Conservation (phyloP, 2,113 vertebrate species). For the Alligator sinensis region DNA sequence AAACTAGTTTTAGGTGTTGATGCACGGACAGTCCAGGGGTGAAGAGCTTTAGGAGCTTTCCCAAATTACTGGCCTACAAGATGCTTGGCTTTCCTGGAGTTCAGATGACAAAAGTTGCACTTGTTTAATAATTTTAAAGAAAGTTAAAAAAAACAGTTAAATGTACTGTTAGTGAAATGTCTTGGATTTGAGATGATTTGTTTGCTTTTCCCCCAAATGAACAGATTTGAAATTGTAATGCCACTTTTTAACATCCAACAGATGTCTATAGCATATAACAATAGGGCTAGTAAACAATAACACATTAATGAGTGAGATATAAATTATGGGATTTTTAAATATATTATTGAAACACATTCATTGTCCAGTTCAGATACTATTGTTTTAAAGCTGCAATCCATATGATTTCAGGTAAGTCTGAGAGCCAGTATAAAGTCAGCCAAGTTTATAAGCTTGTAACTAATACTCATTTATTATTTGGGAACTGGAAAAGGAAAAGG, state of each 20-base stretch:
- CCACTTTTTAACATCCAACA: neutral
- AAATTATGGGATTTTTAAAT: neutral
- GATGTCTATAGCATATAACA: neutral
- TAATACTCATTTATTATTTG: neutral
- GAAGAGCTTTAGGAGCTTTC: too few relatives aligned
- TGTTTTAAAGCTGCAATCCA: neutral
- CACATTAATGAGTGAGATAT: neutral
- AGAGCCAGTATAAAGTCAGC: neutral
- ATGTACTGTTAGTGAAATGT: neutral
- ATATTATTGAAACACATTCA: neutral
- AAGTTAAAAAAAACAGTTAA: neutral
- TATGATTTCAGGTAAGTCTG: neutral
- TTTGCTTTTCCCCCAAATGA: neutral
- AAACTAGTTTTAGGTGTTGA: too few relatives aligned
- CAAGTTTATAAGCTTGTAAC: neutral
- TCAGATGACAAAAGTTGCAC: neutral
- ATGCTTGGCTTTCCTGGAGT: too few relatives aligned
- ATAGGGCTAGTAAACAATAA: neutral
- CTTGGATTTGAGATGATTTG: neutral
- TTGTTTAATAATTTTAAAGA: neutral
- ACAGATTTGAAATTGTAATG: neutral
- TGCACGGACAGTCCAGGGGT: too few relatives aligned
- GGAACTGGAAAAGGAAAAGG: neutral
- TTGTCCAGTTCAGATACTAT: neutral
- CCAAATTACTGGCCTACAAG: too few relatives aligned